These are phyloP conservation scores for Ephialtes manifestator DNA, from an alignment of 2,888 invertebrate genomes.

Conservation along the genomic window DNA sequence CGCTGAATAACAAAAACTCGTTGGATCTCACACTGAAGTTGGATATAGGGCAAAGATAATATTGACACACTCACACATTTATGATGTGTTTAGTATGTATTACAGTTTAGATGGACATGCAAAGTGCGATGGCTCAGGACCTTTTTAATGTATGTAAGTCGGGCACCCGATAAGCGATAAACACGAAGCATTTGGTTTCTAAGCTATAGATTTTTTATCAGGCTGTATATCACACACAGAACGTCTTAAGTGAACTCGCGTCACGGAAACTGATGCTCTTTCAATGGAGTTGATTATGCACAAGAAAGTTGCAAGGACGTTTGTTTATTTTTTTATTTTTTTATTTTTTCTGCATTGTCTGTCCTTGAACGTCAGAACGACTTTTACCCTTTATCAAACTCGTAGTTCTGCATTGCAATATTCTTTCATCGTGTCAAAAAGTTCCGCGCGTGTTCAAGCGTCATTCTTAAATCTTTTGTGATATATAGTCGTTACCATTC, in stretches of 20 bases:
- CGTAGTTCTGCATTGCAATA: too few relatives aligned
- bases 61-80: constrained; percentile 23
- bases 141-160: constrained; percentile 60
- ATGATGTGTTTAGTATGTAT: not conserved
- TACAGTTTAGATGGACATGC: constrained; percentile 14
- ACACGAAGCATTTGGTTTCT: not conserved
- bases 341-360: too few relatives aligned
- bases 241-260: constrained; percentile 20
- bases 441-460: constrained; percentile 12
- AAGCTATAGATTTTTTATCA: constrained; percentile 14
- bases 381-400: not conserved
- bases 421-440: not conserved
- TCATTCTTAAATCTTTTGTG: constrained; percentile 8
- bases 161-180: constrained; percentile 58
- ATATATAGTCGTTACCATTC: not conserved
- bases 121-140: constrained; percentile 1
- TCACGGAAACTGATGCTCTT: constrained; percentile 32
- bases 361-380: not conserved
- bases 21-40: constrained; percentile 32
- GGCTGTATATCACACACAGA: constrained; percentile 25
- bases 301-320: constrained; percentile 8
- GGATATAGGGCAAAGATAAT: constrained; percentile 51
- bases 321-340: not conserved
- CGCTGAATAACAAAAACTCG: constrained; percentile 20
- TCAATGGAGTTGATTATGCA: constrained; percentile 6